Conservation (phyloP, 2,888 invertebrate species). For the Calliopum simillimum region DNA sequence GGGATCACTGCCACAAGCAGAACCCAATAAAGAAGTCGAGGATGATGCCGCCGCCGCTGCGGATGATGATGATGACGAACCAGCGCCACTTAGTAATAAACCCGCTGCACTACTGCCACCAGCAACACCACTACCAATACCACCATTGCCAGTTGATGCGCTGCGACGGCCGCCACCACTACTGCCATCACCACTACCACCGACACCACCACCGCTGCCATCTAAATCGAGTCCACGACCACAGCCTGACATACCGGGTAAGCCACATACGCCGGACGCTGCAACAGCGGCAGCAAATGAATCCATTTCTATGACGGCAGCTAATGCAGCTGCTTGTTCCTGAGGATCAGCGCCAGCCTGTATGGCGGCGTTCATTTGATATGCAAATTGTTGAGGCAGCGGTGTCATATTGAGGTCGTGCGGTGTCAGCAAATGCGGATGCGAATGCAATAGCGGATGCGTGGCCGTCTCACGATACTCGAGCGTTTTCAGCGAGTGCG, state of each 20-base stretch:
- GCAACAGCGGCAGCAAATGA: conserved; percentile 55
- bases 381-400: conserved; percentile 66
- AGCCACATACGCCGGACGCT: conserved; percentile 53
- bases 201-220: conserved; percentile 53
- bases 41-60: conserved; percentile 55
- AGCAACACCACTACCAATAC: conserved; percentile 45
- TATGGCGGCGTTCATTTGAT: conserved; percentile 64
- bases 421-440: conserved; percentile 60
- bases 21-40: conserved; percentile 55
- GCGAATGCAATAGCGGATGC: conserved; percentile 73
- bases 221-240: conserved; percentile 47
- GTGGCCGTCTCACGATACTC: conserved; percentile 82
- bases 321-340: conserved; percentile 62
- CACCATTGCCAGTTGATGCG: conserved; percentile 47
- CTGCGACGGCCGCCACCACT: conserved; percentile 49
- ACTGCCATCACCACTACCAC: conserved; percentile 48
- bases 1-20: conserved; percentile 70
- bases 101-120: conserved; percentile 47
- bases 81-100: conserved; percentile 47
- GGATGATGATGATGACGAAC: conserved; percentile 59
- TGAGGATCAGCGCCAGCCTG: conserved; percentile 61
- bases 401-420: conserved; percentile 62
- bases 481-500: conserved; percentile 88
- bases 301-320: conserved; percentile 61
- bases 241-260: conserved; percentile 53